Evolutionary conservation across 2,888 invertebrate genomes (phyloP).

Genomic region (Orthonevra nobilis): DNA sequence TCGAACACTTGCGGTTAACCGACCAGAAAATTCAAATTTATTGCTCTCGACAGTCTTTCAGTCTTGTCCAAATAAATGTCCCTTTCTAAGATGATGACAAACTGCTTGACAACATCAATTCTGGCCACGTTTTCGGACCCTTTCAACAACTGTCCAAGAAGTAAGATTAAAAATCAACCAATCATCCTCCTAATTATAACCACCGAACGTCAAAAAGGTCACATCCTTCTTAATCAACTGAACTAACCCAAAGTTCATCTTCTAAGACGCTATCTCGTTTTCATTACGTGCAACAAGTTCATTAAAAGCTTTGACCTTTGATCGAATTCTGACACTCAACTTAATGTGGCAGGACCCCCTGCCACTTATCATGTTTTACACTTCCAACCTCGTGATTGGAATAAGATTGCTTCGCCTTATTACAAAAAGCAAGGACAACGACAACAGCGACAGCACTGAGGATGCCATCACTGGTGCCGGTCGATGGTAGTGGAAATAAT

Average conservation of each 20-base stretch:
- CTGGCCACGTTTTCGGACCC: too few species aligned
- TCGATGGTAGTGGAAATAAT: neutral
- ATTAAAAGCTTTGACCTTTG: slow-evolving; percentile 45
- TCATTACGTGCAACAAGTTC: slow-evolving; percentile 41
- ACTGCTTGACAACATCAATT: too few species aligned
- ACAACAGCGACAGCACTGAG: neutral
- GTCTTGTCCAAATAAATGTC: too few species aligned
- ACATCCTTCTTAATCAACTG: slow-evolving; percentile 10
- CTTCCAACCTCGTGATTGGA: slow-evolving; percentile 49
- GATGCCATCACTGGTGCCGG: too few species aligned
- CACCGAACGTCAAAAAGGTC: slow-evolving; percentile 16
- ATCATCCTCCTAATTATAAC: neutral
- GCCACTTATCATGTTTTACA: slow-evolving; percentile 38
- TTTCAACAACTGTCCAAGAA: too few species aligned
- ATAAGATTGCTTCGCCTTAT: slow-evolving; percentile 37
- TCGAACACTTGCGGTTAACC: too few species aligned
- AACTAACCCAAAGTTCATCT: slow-evolving; percentile 22
- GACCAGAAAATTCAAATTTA: too few species aligned
- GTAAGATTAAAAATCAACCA: too few species aligned
- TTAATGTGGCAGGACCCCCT: slow-evolving; percentile 4
- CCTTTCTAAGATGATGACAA: too few species aligned
- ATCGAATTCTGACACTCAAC: slow-evolving; percentile 36
- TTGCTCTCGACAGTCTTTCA: too few species aligned
- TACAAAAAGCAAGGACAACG: neutral
- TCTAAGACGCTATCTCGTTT: slow-evolving; percentile 24